Evolutionary conservation across 2,797 vertebrate species (phyloP).

Genomic region (Rousettus madagascariensis): DNA sequence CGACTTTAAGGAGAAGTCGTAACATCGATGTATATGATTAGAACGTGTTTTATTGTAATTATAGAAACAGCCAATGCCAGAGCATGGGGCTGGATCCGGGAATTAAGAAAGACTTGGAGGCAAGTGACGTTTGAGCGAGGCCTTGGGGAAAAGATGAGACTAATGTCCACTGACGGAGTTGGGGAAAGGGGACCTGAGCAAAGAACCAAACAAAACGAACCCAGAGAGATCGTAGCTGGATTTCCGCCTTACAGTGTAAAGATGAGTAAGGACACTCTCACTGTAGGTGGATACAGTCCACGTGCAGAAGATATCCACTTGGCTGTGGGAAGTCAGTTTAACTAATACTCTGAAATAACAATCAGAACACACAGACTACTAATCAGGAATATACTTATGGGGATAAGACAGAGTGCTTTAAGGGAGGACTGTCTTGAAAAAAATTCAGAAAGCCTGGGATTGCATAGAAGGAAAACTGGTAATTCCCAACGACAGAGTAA

Average conservation of each 20-base stretch:
- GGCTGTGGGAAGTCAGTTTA: not conserved
- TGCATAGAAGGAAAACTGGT: not conserved
- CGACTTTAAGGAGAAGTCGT: constrained; percentile 70
- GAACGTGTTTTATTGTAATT: constrained; percentile 76
- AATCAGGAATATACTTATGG: not conserved
- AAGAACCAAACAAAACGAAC: not conserved
- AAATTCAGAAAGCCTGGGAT: not conserved
- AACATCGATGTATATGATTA: constrained; percentile 75
- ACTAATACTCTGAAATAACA: not conserved
- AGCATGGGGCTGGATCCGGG: not conserved
- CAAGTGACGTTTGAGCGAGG: not conserved
- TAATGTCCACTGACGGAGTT: not conserved
- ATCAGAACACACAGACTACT: not conserved
- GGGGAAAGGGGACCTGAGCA: not conserved
- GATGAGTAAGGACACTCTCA: not conserved
- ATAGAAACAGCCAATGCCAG: constrained; percentile 72
- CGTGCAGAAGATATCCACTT: not conserved
- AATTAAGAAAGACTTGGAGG: not conserved
- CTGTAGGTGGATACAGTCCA: not conserved
- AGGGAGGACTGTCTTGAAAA: not conserved
- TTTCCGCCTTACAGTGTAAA: not conserved
- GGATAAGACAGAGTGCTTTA: not conserved
- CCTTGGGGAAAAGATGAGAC: not conserved
- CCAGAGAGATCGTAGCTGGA: not conserved
- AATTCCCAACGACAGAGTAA: not conserved